A percentile compares a stretch with the other conserved stretches of the same genome.
phyloP scores from a whole-genome alignment of 2,113 vertebrate genomes.

The Myiagra hebetior region DNA sequence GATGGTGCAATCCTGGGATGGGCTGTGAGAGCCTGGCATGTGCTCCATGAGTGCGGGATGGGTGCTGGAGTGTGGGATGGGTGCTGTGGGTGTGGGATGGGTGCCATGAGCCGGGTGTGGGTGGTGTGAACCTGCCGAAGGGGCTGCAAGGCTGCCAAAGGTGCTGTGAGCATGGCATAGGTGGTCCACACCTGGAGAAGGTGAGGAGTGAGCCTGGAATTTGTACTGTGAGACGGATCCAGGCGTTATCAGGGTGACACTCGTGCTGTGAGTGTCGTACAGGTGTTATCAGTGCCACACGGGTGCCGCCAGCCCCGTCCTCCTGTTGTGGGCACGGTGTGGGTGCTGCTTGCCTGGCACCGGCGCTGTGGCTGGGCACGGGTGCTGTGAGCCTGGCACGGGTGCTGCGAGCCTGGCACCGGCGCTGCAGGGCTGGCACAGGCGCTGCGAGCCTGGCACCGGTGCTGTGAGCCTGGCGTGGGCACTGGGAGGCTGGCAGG shows the following conservation, averaged over 20 bases:
- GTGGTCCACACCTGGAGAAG: too few relatives aligned
- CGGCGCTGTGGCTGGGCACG: background rate
- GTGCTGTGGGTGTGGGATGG: background rate
- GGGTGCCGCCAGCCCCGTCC: background rate
- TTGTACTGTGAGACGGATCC: too few relatives aligned
- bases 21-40: background rate
- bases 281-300: background rate
- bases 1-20: background rate
- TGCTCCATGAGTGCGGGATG: background rate
- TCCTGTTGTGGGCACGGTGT: background rate
- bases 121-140: fast-evolving
- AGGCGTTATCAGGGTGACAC: background rate
- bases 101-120: background rate
- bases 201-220: background rate
- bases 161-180: fast-evolving
- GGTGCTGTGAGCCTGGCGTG: background rate
- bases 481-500: background rate
- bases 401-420: background rate
- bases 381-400: background rate
- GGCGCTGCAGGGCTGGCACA: background rate
- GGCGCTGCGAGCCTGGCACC: background rate
- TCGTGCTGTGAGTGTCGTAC: background rate
- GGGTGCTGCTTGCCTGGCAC: background rate
- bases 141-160: background rate
- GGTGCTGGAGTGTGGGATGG: background rate